These are phyloP conservation scores for Lacanobia wlatinum DNA, from an alignment of 2,888 invertebrate species.

Conservation along the genomic window DNA sequence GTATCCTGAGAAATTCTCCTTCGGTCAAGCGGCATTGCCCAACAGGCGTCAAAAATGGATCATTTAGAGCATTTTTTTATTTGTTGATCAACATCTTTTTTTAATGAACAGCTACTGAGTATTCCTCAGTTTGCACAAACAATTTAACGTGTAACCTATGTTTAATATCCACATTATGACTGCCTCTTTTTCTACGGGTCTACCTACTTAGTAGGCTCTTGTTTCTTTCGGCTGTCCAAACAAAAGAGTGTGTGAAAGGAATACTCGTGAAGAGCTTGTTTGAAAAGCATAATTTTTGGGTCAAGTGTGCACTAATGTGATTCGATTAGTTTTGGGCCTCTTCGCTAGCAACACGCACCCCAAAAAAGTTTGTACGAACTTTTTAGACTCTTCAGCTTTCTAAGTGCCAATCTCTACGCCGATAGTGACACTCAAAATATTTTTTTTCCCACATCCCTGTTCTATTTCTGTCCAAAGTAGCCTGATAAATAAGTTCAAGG, in stretches of 20 bases:
- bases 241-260: conserved; percentile 78
- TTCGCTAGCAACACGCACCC: conserved; percentile 35
- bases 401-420: conserved; percentile 59
- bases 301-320: conserved; percentile 67
- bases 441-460: conserved; percentile 67
- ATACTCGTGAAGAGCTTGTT: conserved; percentile 73
- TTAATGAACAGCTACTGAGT: conserved; percentile 76
- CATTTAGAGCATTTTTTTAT: conserved; percentile 68
- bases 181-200: conserved; percentile 70
- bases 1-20: conserved; percentile 21
- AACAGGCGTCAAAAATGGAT: conserved; percentile 63
- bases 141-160: conserved; percentile 73
- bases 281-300: conserved; percentile 69
- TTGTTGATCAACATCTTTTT: conserved; percentile 70
- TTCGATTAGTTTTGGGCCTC: conserved; percentile 43
- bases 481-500: conserved; percentile 83
- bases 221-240: conserved; percentile 75
- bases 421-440: conserved; percentile 49
- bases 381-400: conserved; percentile 39
- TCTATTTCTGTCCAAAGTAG: conserved; percentile 70
- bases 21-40: conserved; percentile 44
- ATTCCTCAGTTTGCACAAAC: conserved; percentile 76
- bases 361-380: conserved; percentile 26
- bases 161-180: conserved; percentile 75
- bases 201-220: conserved; percentile 75